Evolutionary conservation across 92 coral and sea anemone species (phyloP).

Genomic region (Phenganax marumi): DNA sequence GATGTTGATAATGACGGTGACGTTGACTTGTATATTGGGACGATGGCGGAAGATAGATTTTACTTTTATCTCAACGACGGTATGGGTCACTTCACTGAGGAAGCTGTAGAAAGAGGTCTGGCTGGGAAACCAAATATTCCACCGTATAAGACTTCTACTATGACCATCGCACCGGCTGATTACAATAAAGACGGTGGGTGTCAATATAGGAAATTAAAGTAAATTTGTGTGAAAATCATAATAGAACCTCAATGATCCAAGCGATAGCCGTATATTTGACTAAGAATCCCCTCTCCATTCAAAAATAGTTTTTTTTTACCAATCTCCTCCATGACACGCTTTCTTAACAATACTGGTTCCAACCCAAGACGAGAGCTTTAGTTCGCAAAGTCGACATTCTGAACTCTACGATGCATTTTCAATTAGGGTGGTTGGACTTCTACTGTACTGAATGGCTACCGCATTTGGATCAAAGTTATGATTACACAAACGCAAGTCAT

Average conservation of each 20-base stretch:
- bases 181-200: constrained; percentile 78
- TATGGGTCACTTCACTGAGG: constrained; percentile 92
- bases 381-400: no score
- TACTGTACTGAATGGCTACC: constrained; percentile 98
- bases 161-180: constrained; percentile 92
- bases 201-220: no score
- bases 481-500: constrained; percentile 83
- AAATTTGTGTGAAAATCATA: no score
- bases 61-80: constrained; percentile 88
- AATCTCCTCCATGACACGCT: no score
- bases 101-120: constrained; percentile 81
- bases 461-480: constrained; percentile 93
- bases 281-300: no score
- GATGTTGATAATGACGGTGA: constrained; percentile 98
- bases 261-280: no score
- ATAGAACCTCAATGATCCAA: no score
- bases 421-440: constrained; percentile 80
- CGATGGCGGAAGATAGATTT: constrained; percentile 90
- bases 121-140: constrained; percentile 75
- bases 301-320: no score
- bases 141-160: constrained; percentile 88
- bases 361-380: no score
- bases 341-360: no score
- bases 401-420: neutral
- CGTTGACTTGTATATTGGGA: constrained; percentile 78